Evolutionary conservation across 1,140 invertebrate genomes (phyloP), one percentile per base, ranked within the genome.

Genomic region (Aphelenchoides fujianensis): DNA sequence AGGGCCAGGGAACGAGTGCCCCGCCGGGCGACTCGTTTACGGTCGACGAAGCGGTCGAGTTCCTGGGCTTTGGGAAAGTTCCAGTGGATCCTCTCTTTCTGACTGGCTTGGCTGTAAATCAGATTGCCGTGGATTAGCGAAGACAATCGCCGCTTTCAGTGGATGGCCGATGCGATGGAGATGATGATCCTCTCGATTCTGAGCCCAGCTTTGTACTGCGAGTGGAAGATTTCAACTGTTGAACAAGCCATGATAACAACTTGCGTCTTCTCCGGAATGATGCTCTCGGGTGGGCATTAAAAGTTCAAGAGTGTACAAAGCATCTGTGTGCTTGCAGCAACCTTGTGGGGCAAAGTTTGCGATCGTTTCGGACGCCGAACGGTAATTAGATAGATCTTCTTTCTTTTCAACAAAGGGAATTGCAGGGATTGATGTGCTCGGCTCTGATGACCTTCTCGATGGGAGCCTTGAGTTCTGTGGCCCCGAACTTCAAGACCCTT

Each of bases 101-200:
- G 9, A 86, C 86, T 41, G 87, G 87, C 52, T 76, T 88, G 71
- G 86, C 87, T 35, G n/a, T n/a, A n/a, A n/a, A n/a, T n/a, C n/a
- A n/a, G n/a, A n/a, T n/a, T n/a, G n/a, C n/a, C n/a, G n/a, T n/a
- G n/a, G n/a, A n/a, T n/a, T n/a, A n/a, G n/a, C n/a, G n/a, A n/a
- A n/a, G n/a, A n/a, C n/a, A n/a, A n/a, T n/a, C n/a, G n/a, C n/a
- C n/a, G n/a, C n/a, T n/a, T n/a, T n/a, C n/a, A n/a, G n/a, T 87
- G 86, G 86, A 78, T 75, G 75, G 74, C 94, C 32, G 94, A 97
- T 85, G 94, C 92, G 48, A 96, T 97, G 94, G 94, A 97, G 88
- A 96, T 97, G 91, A 96, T 94, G 83, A 94, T 97, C 81, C 86
- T 97, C 3, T 92, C 92, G 77, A 95, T 97, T 75, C 85, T 97